phyloP scores from a whole-genome alignment of 2,113 vertebrate species.

The Tyto alba region DNA sequence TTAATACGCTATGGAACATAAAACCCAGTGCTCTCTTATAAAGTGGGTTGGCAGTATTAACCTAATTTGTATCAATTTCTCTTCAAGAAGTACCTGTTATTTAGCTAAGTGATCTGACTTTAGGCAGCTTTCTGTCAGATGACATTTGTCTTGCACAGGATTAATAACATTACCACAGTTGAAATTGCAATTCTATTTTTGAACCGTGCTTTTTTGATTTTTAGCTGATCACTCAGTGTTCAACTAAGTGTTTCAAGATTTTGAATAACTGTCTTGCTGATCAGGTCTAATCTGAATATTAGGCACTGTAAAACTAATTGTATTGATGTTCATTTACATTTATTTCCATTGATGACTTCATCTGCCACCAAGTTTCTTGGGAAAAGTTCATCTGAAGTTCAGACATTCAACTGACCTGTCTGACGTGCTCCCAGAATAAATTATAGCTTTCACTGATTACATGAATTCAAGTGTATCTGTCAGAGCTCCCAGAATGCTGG shows the following conservation, averaged over 20 bases:
- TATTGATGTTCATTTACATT: not conserved
- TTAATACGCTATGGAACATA: not conserved
- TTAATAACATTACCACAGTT: not conserved
- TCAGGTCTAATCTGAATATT: not conserved
- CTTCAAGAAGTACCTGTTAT: not conserved
- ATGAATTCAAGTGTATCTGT: not conserved
- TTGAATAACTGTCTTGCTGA: not conserved
- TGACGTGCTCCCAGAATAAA: not conserved
- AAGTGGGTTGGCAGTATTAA: not conserved
- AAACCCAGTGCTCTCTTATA: not conserved
- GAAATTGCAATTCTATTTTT: not conserved
- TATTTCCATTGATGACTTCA: not conserved
- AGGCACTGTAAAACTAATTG: not conserved
- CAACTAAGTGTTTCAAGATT: not conserved
- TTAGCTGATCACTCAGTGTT: not conserved
- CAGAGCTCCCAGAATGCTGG: not conserved
- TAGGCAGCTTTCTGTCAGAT: not conserved
- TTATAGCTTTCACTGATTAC: not conserved
- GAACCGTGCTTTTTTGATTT: not conserved
- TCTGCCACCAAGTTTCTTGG: not conserved
- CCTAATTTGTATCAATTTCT: not conserved
- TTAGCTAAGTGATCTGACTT: not conserved
- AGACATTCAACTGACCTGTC: not conserved
- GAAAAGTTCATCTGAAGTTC: slow-evolving; percentile 1
- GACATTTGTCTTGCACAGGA: not conserved